These are phyloP conservation scores for Caenorhabditis macrosperma DNA, from an alignment of 2,888 invertebrate species.

Conservation along the genomic window DNA sequence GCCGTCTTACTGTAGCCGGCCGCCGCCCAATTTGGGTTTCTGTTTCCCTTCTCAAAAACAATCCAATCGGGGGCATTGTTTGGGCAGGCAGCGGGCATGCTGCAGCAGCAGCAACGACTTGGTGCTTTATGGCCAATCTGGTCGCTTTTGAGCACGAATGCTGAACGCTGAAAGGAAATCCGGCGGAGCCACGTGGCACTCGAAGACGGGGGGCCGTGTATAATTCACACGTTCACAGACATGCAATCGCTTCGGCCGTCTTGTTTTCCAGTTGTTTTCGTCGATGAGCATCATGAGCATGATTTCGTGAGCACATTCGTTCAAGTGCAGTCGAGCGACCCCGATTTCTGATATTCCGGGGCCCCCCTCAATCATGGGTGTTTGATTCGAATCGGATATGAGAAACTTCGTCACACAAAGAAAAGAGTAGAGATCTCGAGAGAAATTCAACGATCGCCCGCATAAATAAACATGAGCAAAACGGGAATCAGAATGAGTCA, in stretches of 20 bases:
- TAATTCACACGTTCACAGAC: conserved; percentile 47
- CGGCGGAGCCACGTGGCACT: conserved; percentile 11
- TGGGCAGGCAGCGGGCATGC: too few species aligned
- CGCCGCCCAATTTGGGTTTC: background rate
- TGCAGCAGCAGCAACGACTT: too few species aligned
- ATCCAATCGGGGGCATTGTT: background rate
- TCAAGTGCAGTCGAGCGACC: conserved; percentile 20
- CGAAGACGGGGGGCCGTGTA: conserved; percentile 1
- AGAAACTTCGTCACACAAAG: background rate
- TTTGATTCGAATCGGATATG: conserved; percentile 20
- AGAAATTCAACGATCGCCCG: background rate
- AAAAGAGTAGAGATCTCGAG: background rate
- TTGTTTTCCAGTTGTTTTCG: conserved; percentile 38
- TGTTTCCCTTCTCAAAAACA: conserved; percentile 13
- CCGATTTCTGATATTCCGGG: conserved; percentile 36
- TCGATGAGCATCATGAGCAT: conserved; percentile 8
- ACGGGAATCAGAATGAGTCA: background rate
- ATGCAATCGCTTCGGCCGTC: conserved; percentile 30
- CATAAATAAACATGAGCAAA: background rate
- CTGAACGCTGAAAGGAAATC: background rate
- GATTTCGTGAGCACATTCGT: background rate
- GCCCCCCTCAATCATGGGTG: background rate
- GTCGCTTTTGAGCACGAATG: background rate
- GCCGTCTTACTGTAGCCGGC: conserved; percentile 4
- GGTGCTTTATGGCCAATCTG: background rate